A percentile compares a stretch with the other conserved stretches of the same genome.
Evolutionary conservation across 1,140 invertebrate species (phyloP).

Genomic region (Melanaphis sacchari): DNA sequence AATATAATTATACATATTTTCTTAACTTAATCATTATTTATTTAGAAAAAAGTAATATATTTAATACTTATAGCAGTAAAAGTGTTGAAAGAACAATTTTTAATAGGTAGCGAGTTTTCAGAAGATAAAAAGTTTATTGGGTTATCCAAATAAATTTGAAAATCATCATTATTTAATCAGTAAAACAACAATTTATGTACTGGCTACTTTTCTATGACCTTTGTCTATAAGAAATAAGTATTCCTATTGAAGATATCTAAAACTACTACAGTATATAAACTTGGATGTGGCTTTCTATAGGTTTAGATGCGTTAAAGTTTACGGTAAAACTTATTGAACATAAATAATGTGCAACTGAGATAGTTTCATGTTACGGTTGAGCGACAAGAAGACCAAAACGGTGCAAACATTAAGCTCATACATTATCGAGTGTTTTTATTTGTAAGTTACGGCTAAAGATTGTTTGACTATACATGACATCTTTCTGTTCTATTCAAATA

Average conservation of each 20-base stretch:
- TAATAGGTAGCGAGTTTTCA: background rate
- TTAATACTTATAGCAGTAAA: background rate
- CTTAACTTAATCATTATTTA: background rate
- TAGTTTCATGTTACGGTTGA: conserved; percentile 27
- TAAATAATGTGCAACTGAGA: conserved; percentile 24
- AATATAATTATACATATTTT: background rate
- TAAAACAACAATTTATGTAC: background rate
- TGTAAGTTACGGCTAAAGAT: background rate
- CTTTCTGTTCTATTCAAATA: background rate
- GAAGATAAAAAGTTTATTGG: background rate
- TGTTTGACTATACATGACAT: background rate
- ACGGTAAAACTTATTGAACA: conserved; percentile 40
- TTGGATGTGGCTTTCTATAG: background rate
- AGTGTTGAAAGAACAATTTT: background rate
- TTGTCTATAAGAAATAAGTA: background rate
- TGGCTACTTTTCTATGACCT: background rate
- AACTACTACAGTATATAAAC: background rate
- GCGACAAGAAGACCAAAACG: conserved; percentile 7
- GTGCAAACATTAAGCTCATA: conserved; percentile 1
- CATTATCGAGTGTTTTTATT: conserved; percentile 33
- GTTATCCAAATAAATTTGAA: background rate
- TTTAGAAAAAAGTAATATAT: background rate
- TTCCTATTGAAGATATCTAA: background rate
- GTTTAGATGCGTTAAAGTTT: conserved; percentile 13
- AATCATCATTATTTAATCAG: background rate